A percentile compares a stretch with the other conserved stretches of the same genome.
phyloP scores from a whole-genome alignment of 2,888 invertebrate genomes.

The Neria commutata region DNA sequence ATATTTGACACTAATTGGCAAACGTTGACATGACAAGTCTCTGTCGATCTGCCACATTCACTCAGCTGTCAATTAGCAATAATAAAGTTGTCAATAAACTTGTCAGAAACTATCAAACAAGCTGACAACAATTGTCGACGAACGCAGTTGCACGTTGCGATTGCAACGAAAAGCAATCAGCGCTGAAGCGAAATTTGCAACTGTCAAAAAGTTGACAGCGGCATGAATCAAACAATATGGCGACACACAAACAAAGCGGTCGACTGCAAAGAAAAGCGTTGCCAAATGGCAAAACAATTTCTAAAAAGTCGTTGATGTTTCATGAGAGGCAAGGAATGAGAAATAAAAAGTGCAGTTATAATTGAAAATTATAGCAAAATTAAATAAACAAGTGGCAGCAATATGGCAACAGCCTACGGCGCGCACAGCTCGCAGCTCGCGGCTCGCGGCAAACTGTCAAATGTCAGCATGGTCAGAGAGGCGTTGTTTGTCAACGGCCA shows the following conservation, averaged over 20 bases:
- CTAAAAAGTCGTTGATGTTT: neutral
- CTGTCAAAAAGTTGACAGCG: slow-evolving; percentile 33
- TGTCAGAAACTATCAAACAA: neutral
- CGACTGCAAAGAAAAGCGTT: no score
- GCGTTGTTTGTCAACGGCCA: no score
- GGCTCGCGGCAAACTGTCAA: no score
- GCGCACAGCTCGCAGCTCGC: no score
- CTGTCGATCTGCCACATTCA: neutral
- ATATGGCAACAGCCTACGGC: no score
- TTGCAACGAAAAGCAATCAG: neutral
- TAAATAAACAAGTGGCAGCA: neutral
- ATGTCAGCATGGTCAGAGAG: no score
- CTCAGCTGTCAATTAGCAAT: neutral
- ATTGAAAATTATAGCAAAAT: neutral
- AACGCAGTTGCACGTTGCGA: neutral
- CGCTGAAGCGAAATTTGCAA: no score
- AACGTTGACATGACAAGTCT: no score
- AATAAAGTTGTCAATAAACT: neutral
- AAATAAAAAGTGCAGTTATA: neutral
- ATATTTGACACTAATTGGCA: no score
- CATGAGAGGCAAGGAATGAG: neutral
- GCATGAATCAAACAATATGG: slow-evolving; percentile 26
- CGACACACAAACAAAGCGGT: neutral
- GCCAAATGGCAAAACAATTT: neutral
- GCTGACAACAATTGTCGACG: neutral